Percentiles rank a stretch among this genome's conserved stretches.
Evolutionary conservation across 2,797 vertebrate genomes (phyloP).

Genomic region (Takifugu ocellatus): DNA sequence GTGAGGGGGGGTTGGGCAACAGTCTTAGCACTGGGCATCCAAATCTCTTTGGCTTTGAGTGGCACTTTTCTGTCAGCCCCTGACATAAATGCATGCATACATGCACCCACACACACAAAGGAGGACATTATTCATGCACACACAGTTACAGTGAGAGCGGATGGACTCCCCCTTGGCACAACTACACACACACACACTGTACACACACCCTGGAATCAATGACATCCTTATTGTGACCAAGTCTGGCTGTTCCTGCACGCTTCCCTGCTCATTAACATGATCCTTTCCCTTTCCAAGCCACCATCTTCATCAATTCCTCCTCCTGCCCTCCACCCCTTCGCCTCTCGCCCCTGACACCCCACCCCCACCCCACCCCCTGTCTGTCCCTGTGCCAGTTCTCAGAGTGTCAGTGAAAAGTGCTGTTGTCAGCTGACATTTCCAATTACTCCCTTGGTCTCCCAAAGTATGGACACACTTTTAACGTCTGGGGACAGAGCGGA

Average conservation of each 20-base stretch:
- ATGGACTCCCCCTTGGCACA: slow-evolving; percentile 1
- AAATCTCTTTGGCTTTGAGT: slow-evolving; percentile 52
- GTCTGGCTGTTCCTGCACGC: slow-evolving; percentile 24
- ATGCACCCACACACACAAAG: slow-evolving; percentile 27
- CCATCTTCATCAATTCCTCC: slow-evolving; percentile 50
- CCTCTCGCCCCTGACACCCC: slow-evolving; percentile 3
- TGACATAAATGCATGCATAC: slow-evolving; percentile 20
- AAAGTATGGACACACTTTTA: slow-evolving; percentile 76
- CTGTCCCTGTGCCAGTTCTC: slow-evolving; percentile 69
- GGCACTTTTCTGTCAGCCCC: slow-evolving; percentile 48
- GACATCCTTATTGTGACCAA: slow-evolving; percentile 48
- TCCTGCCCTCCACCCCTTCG: slow-evolving; percentile 26
- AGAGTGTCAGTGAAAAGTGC: slow-evolving; percentile 78
- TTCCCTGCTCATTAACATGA: slow-evolving; percentile 23
- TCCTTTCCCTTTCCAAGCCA: slow-evolving; percentile 37
- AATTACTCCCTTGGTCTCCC: slow-evolving; percentile 70
- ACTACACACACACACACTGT: background rate
- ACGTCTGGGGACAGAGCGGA: slow-evolving; percentile 71
- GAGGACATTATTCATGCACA: slow-evolving; percentile 19
- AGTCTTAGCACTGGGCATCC: slow-evolving; percentile 49
- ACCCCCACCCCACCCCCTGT: slow-evolving; percentile 6
- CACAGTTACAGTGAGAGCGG: background rate
- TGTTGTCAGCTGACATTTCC: slow-evolving; percentile 83
- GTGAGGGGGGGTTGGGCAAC: slow-evolving; percentile 32
- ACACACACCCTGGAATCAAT: slow-evolving; percentile 39